Percentiles rank a stretch among this genome's conserved stretches.
These are phyloP conservation scores for Pseudochaenichthys georgianus DNA, from an alignment of 2,797 vertebrate species.

Conservation along the genomic window DNA sequence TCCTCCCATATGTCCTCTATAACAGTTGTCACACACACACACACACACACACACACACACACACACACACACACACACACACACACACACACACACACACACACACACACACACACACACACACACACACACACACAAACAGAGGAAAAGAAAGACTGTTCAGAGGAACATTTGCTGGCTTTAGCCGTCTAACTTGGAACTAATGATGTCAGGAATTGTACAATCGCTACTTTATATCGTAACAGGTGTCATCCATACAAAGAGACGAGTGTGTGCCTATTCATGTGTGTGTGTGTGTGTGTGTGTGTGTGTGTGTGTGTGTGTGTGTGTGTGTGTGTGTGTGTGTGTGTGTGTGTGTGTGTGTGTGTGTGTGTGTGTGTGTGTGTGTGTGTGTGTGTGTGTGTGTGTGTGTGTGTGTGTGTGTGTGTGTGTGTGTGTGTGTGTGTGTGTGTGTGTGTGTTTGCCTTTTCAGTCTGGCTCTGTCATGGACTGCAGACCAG, in stretches of 20 bases:
- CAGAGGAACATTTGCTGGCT: constrained; percentile 55
- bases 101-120: constrained; percentile 23
- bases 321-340: no score
- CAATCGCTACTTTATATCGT: constrained; percentile 56
- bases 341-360: no score
- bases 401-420: neutral
- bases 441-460: neutral
- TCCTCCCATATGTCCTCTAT: constrained; percentile 66
- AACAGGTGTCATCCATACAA: constrained; percentile 75
- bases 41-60: constrained; percentile 32
- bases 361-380: no score
- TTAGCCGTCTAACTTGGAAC: constrained; percentile 66
- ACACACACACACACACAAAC: constrained; percentile 32
- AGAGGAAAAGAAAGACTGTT: neutral
- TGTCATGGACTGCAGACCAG: constrained; percentile 67
- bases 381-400: no score
- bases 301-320: no score
- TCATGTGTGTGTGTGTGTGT: no score
- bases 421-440: constrained; percentile 40
- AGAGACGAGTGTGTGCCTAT: constrained; percentile 55
- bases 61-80: constrained; percentile 18
- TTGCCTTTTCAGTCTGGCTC: constrained; percentile 56
- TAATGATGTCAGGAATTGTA: constrained; percentile 56
- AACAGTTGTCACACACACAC: constrained; percentile 52
- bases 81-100: constrained; percentile 5